Evolutionary conservation across 2,113 vertebrate genomes (phyloP).

Genomic region (Tenrec ecaudatus): DNA sequence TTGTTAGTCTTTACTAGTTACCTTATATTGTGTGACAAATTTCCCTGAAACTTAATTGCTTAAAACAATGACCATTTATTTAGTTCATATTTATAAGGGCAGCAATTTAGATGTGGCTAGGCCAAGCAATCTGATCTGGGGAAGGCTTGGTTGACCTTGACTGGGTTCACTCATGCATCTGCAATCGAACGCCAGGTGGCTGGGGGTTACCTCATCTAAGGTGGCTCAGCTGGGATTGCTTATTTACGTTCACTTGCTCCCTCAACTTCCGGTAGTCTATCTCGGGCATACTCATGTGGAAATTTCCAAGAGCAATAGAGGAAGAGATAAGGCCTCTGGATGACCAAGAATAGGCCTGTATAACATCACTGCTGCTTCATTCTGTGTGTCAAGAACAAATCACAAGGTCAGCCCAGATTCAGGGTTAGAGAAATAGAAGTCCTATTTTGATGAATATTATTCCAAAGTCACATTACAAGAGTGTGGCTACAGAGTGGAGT

Average conservation of each 20-base stretch:
- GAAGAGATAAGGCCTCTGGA: not conserved
- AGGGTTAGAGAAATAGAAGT: slow-evolving; percentile 6
- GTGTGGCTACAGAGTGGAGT: not conserved
- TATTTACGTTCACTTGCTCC: not conserved
- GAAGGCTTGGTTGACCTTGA: not conserved
- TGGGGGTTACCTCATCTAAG: not conserved
- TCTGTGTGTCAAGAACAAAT: not conserved
- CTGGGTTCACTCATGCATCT: not conserved
- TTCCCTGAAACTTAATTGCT: not conserved
- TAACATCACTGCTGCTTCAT: not conserved
- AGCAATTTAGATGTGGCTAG: not conserved
- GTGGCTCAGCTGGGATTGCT: not conserved
- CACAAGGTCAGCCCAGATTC: not conserved
- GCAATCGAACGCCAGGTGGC: not conserved
- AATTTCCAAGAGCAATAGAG: not conserved
- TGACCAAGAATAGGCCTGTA: not conserved
- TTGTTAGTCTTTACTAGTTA: not conserved
- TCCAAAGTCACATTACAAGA: not conserved
- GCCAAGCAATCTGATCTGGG: not conserved
- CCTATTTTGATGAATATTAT: not conserved
- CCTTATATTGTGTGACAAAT: not conserved
- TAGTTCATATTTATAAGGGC: not conserved
- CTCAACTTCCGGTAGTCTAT: slow-evolving; percentile 24
- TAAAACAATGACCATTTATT: not conserved
- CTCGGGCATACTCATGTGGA: not conserved